Conservation (phyloP, 2,113 vertebrate species). For the Chrysemys picta region DNA sequence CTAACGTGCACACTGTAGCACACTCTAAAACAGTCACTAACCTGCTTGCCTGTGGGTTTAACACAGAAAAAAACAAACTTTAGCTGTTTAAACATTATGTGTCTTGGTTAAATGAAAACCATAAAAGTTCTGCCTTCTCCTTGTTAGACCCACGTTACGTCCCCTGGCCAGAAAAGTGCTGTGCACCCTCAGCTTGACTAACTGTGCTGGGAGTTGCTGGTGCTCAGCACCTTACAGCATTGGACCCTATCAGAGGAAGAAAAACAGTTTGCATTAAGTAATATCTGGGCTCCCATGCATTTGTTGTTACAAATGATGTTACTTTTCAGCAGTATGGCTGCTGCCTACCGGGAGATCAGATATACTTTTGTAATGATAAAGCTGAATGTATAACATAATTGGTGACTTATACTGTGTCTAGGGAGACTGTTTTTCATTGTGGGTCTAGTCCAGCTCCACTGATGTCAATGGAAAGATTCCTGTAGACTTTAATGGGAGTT, state of each 20-base stretch:
- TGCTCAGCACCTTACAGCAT: background rate
- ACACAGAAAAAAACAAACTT: background rate
- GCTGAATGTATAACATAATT: background rate
- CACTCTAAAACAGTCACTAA: background rate
- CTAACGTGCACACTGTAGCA: background rate
- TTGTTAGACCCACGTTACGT: background rate
- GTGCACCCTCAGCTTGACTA: too few relatives aligned
- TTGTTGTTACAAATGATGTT: background rate
- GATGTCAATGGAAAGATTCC: slow-evolving; percentile 9
- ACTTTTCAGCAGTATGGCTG: background rate
- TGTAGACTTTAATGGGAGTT: background rate
- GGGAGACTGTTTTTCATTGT: background rate
- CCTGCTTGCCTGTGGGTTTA: background rate
- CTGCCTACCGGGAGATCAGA: background rate
- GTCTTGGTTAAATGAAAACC: background rate
- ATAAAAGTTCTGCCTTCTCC: background rate
- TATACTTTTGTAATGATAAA: background rate
- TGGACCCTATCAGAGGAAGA: too few relatives aligned
- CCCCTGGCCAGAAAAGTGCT: too few relatives aligned
- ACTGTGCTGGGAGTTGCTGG: too few relatives aligned
- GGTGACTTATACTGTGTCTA: background rate
- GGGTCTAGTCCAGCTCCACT: background rate
- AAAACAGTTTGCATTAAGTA: too few relatives aligned
- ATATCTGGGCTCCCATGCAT: too few relatives aligned
- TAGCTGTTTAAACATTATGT: background rate